Percentiles rank a stretch among this genome's conserved stretches.
Evolutionary conservation across 2,797 vertebrate species (phyloP).

Genomic region (Sorex maritimensis): DNA sequence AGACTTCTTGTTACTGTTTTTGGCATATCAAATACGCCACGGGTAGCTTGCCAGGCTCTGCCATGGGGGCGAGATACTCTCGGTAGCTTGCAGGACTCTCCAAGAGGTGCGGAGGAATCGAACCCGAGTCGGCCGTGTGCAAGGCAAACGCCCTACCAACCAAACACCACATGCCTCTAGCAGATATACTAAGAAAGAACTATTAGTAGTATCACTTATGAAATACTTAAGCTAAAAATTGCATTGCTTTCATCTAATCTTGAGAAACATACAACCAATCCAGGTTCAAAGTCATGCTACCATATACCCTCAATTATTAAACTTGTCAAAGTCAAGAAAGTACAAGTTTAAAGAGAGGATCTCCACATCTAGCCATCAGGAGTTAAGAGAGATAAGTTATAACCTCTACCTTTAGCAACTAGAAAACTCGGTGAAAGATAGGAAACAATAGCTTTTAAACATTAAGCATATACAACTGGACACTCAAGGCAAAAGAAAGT

Average conservation of each 20-base stretch:
- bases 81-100: no score
- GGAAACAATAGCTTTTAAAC: constrained; percentile 5
- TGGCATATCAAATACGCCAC: no score
- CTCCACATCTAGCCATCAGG: no score
- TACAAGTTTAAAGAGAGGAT: neutral
- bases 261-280: neutral
- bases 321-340: constrained; percentile 7
- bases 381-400: neutral
- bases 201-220: neutral
- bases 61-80: no score
- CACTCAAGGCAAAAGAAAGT: neutral
- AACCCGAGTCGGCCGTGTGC: no score
- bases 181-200: neutral
- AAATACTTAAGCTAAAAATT: neutral
- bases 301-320: neutral
- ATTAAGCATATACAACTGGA: neutral
- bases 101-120: no score
- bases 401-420: neutral
- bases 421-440: constrained; percentile 39
- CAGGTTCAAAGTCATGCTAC: neutral
- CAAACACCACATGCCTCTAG: neutral
- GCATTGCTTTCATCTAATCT: neutral
- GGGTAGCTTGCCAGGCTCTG: no score
- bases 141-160: no score
- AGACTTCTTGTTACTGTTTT: no score